Conservation (phyloP, 2,888 invertebrate species). For the Erebia ligea region DNA sequence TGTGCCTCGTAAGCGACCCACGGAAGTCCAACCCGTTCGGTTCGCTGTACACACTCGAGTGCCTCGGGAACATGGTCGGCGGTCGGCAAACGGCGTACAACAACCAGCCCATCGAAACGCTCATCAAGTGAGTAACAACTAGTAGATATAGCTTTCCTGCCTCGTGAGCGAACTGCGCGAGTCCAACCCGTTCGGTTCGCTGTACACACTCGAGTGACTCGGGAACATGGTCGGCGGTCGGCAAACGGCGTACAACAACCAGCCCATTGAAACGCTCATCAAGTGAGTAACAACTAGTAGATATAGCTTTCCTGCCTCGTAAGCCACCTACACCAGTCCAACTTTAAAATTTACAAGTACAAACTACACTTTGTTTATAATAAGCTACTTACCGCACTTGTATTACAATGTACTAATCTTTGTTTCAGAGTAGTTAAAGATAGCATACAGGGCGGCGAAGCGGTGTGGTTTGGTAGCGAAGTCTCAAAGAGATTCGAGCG, state of each 20-base stretch:
- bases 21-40: conserved; percentile 91
- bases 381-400: no score
- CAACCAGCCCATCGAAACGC: conserved; percentile 91
- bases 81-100: conserved; percentile 92
- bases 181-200: conserved; percentile 89
- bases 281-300: conserved; percentile 59
- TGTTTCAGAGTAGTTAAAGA: conserved; percentile 84
- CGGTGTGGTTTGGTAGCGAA: conserved; percentile 97
- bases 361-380: no score
- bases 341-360: no score
- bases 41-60: conserved; percentile 92
- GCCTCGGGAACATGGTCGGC: conserved; percentile 93
- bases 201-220: conserved; percentile 93
- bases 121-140: conserved; percentile 81
- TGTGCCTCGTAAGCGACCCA: conserved; percentile 93
- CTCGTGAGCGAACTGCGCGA: conserved; percentile 93
- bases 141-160: conserved; percentile 65
- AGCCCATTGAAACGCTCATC: conserved; percentile 90
- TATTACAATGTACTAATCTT: background rate
- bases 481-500: conserved; percentile 91
- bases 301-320: no score
- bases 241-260: conserved; percentile 93
- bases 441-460: conserved; percentile 90
- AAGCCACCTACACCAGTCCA: no score
- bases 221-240: conserved; percentile 94